A percentile compares a stretch with the other conserved stretches of the same genome.
phyloP scores from a whole-genome alignment of 2,113 vertebrate species.

The Bagarius yarrelli region DNA sequence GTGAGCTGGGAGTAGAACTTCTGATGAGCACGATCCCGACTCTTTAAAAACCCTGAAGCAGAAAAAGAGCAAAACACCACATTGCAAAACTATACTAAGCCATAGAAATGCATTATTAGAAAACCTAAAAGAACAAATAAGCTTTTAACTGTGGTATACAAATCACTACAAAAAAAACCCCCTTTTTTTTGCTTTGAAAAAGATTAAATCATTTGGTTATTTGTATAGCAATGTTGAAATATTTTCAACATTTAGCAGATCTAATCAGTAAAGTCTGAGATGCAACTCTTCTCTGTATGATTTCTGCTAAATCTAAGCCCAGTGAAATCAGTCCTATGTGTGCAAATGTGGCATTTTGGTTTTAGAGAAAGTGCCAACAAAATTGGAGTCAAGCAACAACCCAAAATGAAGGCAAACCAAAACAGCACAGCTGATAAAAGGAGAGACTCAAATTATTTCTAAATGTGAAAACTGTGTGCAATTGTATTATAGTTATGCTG shows the following conservation, averaged over 20 bases:
- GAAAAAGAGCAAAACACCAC: constrained; percentile 24
- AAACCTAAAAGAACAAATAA: not conserved
- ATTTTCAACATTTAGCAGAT: not conserved
- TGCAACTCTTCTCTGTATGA: not conserved
- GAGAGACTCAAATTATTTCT: not conserved
- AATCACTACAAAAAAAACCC: too few species aligned
- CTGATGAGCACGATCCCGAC: constrained; percentile 90
- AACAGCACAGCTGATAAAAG: not conserved
- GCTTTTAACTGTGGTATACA: not conserved
- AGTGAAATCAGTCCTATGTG: not conserved
- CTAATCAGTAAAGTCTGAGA: not conserved
- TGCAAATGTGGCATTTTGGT: not conserved
- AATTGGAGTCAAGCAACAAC: not conserved
- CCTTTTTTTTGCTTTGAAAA: too few species aligned
- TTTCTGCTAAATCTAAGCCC: not conserved
- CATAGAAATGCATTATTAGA: not conserved
- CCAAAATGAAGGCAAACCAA: not conserved
- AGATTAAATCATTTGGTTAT: not conserved
- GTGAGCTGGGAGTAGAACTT: constrained; percentile 94
- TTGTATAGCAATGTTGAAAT: not conserved
- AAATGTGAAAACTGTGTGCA: not conserved
- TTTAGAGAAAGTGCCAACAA: not conserved
- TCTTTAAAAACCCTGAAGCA: constrained; percentile 88
- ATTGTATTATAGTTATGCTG: too few species aligned
- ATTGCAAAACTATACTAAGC: too few species aligned